Conservation (phyloP, 2,888 invertebrate species). For the Drosophila meridionalis region DNA sequence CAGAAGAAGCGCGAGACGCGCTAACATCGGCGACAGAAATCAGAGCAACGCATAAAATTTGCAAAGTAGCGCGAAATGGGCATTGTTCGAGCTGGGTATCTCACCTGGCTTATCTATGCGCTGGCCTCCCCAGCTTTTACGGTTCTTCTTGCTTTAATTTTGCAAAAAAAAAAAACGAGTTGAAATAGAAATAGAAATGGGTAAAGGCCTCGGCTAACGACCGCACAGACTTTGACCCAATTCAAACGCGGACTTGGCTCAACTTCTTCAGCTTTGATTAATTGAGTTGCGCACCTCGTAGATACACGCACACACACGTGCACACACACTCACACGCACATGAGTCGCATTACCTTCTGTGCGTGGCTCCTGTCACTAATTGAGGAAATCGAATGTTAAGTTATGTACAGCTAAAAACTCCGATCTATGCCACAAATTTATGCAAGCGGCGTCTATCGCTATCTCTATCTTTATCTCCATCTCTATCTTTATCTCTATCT, state of each 20-base stretch:
- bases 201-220: constrained; percentile 59
- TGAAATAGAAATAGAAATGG: constrained; percentile 7
- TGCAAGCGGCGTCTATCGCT: constrained; percentile 54
- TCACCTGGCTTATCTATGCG: constrained; percentile 34
- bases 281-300: constrained; percentile 72
- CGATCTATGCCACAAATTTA: constrained; percentile 33
- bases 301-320: constrained; percentile 30
- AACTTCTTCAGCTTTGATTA: constrained; percentile 60
- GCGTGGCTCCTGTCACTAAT: constrained; percentile 73
- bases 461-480: constrained; percentile 35
- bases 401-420: constrained; percentile 59
- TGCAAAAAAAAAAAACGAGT: background rate
- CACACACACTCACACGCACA: no score
- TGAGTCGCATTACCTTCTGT: constrained; percentile 33
- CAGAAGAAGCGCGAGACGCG: background rate
- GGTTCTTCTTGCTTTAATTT: constrained; percentile 4
- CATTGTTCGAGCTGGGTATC: constrained; percentile 44
- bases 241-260: constrained; percentile 58
- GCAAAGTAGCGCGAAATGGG: constrained; percentile 59
- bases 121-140: constrained; percentile 13
- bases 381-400: constrained; percentile 80
- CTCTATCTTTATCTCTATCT: constrained; percentile 49
- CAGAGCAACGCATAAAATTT: constrained; percentile 67
- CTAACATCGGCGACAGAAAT: constrained; percentile 65
- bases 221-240: constrained; percentile 74